Percentiles rank a stretch among this genome's conserved stretches.
These are phyloP conservation scores for Girardinichthys multiradiatus DNA, from an alignment of 2,113 vertebrate genomes.

Conservation along the genomic window DNA sequence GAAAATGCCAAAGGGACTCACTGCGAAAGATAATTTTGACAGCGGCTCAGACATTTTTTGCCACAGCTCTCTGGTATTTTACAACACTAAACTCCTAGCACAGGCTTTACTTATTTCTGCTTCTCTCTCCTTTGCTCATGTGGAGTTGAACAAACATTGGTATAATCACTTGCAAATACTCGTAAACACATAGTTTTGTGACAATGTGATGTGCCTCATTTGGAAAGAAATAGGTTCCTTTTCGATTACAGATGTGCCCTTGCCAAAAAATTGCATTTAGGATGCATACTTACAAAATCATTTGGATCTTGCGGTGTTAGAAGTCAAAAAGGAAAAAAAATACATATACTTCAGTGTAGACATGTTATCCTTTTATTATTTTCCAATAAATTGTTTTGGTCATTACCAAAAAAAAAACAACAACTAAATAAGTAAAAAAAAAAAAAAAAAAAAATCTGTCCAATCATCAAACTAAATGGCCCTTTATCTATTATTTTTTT, in stretches of 20 bases:
- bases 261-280: slow-evolving; percentile 55
- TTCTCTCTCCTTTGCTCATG: not conserved
- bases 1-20: slow-evolving; percentile 54
- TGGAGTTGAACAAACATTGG: not conserved
- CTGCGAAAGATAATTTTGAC: slow-evolving; percentile 72
- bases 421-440: too few relatives aligned
- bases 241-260: slow-evolving; percentile 35
- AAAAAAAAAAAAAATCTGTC: too few relatives aligned
- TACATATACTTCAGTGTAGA: too few relatives aligned
- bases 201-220: not conserved
- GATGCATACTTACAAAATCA: slow-evolving; percentile 17
- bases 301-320: slow-evolving; percentile 35
- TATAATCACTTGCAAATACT: not conserved
- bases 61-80: slow-evolving; percentile 62
- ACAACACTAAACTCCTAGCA: slow-evolving; percentile 39
- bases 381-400: too few relatives aligned
- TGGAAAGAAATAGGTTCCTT: slow-evolving; percentile 13
- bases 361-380: too few relatives aligned
- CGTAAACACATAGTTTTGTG: not conserved
- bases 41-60: slow-evolving; percentile 69
- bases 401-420: too few relatives aligned
- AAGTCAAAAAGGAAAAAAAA: too few relatives aligned
- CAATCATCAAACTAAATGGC: too few relatives aligned
- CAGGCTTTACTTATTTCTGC: slow-evolving; percentile 5
- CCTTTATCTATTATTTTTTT: too few relatives aligned